phyloP scores from a whole-genome alignment of 2,888 invertebrate genomes.

The Caenorhabditis sp. region DNA sequence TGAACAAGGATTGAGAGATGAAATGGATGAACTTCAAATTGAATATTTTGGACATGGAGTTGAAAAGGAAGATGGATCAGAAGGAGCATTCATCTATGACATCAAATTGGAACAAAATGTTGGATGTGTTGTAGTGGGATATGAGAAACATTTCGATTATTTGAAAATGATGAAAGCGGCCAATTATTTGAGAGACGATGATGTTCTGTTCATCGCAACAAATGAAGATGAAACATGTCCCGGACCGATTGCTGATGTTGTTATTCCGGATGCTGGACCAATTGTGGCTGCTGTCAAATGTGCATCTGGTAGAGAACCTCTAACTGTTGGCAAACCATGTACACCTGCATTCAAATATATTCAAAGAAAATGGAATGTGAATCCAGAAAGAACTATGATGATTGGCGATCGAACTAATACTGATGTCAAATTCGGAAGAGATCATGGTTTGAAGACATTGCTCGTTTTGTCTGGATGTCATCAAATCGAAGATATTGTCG shows the following conservation, averaged over 20 bases:
- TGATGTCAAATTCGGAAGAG: slow-evolving; percentile 87
- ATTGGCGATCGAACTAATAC: slow-evolving; percentile 86
- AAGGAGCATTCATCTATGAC: slow-evolving; percentile 65
- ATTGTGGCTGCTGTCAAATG: slow-evolving; percentile 86
- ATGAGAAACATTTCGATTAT: slow-evolving; percentile 90
- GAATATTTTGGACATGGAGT: slow-evolving; percentile 74
- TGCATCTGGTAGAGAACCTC: slow-evolving; percentile 82
- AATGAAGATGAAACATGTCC: slow-evolving; percentile 91
- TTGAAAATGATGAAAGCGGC: slow-evolving; percentile 90
- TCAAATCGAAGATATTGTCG: slow-evolving; percentile 58
- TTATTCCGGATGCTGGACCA: slow-evolving; percentile 79
- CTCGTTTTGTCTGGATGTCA: slow-evolving; percentile 76
- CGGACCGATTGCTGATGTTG: slow-evolving; percentile 71
- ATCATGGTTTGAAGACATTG: slow-evolving; percentile 87
- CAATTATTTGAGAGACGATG: slow-evolving; percentile 78
- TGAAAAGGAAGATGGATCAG: slow-evolving; percentile 53
- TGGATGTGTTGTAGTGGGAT: slow-evolving; percentile 92
- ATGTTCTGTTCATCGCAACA: slow-evolving; percentile 82
- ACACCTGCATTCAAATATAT: slow-evolving; percentile 80
- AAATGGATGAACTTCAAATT: slow-evolving; percentile 80
- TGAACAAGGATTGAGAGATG: slow-evolving; percentile 82
- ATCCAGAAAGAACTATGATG: slow-evolving; percentile 85
- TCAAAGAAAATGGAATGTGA: slow-evolving; percentile 78
- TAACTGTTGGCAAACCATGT: slow-evolving; percentile 81
- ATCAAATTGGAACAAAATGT: slow-evolving; percentile 73